phyloP scores from a whole-genome alignment of 2,888 invertebrate species.

The Gryllus longicercus region DNA sequence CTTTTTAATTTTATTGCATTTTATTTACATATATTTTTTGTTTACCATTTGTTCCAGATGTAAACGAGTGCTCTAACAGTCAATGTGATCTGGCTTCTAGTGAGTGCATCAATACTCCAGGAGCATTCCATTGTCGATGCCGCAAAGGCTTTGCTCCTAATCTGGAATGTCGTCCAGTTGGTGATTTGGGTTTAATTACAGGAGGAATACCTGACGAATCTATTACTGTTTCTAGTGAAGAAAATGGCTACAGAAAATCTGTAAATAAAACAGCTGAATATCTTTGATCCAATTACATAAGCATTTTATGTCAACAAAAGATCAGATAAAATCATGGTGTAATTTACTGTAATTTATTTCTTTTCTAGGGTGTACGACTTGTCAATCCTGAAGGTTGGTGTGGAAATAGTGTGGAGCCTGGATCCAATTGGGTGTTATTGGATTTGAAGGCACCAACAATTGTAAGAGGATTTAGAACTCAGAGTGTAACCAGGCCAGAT shows the following conservation, averaged over 20 bases:
- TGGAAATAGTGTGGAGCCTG: conserved; percentile 79
- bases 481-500: conserved; percentile 78
- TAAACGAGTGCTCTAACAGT: conserved; percentile 84
- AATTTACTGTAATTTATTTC: background rate
- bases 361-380: conserved; percentile 58
- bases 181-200: conserved; percentile 81
- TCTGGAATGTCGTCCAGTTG: conserved; percentile 84
- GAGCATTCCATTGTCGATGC: conserved; percentile 82
- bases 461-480: conserved; percentile 84
- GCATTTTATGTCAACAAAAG: no score
- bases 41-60: conserved; percentile 52
- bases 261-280: conserved; percentile 50
- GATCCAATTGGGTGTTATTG: conserved; percentile 82
- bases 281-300: no score
- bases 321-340: background rate
- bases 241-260: conserved; percentile 76
- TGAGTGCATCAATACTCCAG: conserved; percentile 83
- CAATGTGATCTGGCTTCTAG: conserved; percentile 89
- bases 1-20: background rate
- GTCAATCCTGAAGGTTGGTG: conserved; percentile 87
- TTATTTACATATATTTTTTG: background rate
- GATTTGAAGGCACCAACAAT: conserved; percentile 87
- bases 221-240: conserved; percentile 78
- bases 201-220: conserved; percentile 88
- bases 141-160: conserved; percentile 77